A percentile compares a stretch with the other conserved stretches of the same genome.
phyloP scores from a whole-genome alignment of 1,140 invertebrate species.

The Drosophila teissieri region DNA sequence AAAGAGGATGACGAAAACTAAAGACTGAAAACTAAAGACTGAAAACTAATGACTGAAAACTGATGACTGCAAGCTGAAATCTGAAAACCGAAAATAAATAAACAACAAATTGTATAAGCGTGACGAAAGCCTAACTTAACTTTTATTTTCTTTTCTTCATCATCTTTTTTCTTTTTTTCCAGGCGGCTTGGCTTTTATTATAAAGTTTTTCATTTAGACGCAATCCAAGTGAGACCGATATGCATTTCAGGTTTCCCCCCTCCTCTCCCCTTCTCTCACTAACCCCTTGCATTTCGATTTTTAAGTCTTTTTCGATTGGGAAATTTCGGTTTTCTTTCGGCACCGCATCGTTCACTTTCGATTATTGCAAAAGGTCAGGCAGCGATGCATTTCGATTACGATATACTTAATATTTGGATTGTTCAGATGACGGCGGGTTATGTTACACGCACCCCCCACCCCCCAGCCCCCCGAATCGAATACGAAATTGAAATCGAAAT shows the following conservation, averaged over 20 bases:
- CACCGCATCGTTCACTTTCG: constrained; percentile 58
- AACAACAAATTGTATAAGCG: constrained; percentile 53
- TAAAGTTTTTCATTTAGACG: constrained; percentile 62
- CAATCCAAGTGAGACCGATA: constrained; percentile 64
- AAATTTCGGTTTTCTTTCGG: constrained; percentile 35
- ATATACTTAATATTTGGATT: background rate
- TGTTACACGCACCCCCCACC: background rate
- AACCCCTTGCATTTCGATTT: constrained; percentile 42
- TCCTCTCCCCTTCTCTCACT: too few relatives aligned
- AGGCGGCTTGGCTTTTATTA: constrained; percentile 4
- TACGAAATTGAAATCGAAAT: background rate
- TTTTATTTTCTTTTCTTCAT: constrained; percentile 45
- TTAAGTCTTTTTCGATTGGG: constrained; percentile 39
- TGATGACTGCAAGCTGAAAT: too few relatives aligned
- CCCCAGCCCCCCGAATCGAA: background rate
- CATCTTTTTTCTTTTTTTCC: constrained; percentile 5
- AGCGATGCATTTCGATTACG: constrained; percentile 45
- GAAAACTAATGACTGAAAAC: constrained; percentile 6
- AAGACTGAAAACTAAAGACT: background rate
- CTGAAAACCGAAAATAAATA: constrained; percentile 1
- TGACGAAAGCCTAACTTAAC: constrained; percentile 69
- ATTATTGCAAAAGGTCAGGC: constrained; percentile 72
- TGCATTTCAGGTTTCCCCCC: constrained; percentile 60
- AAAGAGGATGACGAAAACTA: constrained; percentile 11
- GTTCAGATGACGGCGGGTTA: background rate